phyloP scores from a whole-genome alignment of 1,140 invertebrate species.

The Diachasma alloeum region DNA sequence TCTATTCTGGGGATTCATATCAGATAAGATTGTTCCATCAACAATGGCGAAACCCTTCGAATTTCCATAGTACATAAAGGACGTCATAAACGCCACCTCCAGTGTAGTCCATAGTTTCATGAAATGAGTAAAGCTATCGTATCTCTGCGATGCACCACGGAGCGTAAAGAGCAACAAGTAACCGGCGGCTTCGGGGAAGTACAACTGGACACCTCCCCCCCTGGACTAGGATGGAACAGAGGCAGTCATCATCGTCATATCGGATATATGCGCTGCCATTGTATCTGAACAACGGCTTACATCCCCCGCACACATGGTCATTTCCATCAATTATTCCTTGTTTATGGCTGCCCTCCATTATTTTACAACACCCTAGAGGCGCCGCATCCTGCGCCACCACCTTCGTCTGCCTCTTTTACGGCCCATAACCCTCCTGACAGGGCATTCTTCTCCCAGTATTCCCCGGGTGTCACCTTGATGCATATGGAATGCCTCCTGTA shows the following conservation, averaged over 20 bases:
- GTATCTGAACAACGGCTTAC: background rate
- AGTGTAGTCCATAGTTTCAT: too few relatives aligned
- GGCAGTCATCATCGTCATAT: background rate
- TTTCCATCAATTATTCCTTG: constrained; percentile 5
- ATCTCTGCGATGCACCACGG: background rate
- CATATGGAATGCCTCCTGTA: background rate
- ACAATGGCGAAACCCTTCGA: too few relatives aligned
- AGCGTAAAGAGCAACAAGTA: background rate
- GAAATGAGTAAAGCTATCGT: too few relatives aligned
- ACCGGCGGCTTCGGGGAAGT: background rate
- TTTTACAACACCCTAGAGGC: background rate
- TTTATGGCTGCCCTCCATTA: background rate
- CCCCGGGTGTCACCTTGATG: background rate
- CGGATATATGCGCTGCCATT: background rate
- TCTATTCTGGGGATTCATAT: too few relatives aligned
- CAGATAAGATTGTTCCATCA: too few relatives aligned
- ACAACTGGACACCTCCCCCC: background rate
- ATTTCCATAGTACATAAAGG: too few relatives aligned
- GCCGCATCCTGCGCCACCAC: background rate
- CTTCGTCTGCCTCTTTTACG: background rate
- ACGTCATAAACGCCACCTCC: too few relatives aligned
- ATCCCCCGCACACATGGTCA: background rate
- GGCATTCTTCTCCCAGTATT: constrained; percentile 1
- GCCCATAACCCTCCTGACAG: constrained; percentile 1
- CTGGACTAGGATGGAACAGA: background rate